These are phyloP conservation scores for Acanthurus lineatus DNA, from an alignment of 2,797 vertebrate genomes.

Conservation along the genomic window DNA sequence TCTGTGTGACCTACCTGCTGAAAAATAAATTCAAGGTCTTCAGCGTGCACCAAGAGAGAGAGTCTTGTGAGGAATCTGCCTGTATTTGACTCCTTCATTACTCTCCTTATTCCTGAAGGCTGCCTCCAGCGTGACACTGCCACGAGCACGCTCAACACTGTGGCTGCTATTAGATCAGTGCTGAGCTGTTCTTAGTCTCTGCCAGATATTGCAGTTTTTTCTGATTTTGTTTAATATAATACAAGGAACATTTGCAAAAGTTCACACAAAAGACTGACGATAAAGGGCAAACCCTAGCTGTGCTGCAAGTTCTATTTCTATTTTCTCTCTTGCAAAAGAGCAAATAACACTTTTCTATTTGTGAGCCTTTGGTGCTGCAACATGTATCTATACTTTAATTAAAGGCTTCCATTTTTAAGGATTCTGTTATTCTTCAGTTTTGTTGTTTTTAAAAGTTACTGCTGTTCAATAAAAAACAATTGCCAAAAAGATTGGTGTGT, in stretches of 20 bases:
- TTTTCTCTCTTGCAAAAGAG: constrained; percentile 1
- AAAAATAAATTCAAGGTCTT: constrained; percentile 45
- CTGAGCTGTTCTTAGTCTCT: constrained; percentile 21
- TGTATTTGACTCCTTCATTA: constrained; percentile 56
- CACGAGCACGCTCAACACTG: constrained; percentile 40
- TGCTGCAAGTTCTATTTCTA: constrained; percentile 2
- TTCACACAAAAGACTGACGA: constrained; percentile 6
- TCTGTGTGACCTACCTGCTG: constrained; percentile 28
- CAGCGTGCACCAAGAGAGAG: constrained; percentile 14
- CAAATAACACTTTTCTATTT: constrained; percentile 16
- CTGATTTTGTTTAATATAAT: constrained; percentile 25
- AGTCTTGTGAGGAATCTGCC: constrained; percentile 28
- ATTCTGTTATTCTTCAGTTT: no score
- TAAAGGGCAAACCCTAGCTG: constrained; percentile 29
- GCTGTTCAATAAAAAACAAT: no score
- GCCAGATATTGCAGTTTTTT: constrained; percentile 44
- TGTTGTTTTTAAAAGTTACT: no score
- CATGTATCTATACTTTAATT: no score
- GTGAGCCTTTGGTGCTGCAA: neutral
- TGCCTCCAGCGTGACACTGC: constrained; percentile 56
- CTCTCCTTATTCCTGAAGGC: constrained; percentile 52
- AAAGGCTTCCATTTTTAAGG: no score
- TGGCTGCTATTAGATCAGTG: constrained; percentile 45
- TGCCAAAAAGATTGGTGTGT: no score
- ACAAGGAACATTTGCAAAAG: constrained; percentile 10